Evolutionary conservation across 2,888 invertebrate species (phyloP).

Genomic region (Ernsta delagoae): DNA sequence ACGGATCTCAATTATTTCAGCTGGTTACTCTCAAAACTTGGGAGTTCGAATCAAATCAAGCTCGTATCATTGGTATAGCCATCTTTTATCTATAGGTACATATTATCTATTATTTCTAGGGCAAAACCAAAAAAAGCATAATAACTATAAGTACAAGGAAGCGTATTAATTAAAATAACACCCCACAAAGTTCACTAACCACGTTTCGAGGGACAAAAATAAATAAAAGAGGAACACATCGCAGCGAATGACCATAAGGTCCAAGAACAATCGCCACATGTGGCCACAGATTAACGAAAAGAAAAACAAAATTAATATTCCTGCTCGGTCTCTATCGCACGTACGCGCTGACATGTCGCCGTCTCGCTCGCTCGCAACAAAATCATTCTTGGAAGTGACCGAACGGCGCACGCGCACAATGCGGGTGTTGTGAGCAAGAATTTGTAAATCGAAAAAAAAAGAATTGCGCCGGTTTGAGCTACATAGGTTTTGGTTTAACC

Average conservation of each 20-base stretch:
- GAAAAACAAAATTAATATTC: constrained; percentile 78
- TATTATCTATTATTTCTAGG: too few species aligned
- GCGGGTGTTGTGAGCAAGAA: constrained; percentile 80
- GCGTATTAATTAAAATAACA: constrained; percentile 80
- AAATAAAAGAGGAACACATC: constrained; percentile 49
- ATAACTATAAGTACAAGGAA: too few species aligned
- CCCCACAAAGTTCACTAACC: constrained; percentile 71
- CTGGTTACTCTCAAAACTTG: too few species aligned
- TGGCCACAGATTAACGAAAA: constrained; percentile 81
- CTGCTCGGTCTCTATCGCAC: constrained; percentile 51
- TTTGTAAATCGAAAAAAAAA: constrained; percentile 70
- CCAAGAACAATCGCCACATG: constrained; percentile 83
- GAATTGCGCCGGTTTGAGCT: constrained; percentile 62
- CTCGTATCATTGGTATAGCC: too few species aligned
- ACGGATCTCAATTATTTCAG: too few species aligned
- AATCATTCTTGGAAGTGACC: constrained; percentile 81
- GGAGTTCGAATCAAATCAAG: too few species aligned
- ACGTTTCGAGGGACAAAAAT: constrained; percentile 53
- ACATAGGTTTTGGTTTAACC: constrained; percentile 63
- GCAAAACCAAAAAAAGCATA: too few species aligned
- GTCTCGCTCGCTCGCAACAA: constrained; percentile 65
- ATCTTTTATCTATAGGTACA: too few species aligned
- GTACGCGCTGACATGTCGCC: constrained; percentile 32
- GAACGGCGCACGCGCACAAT: constrained; percentile 77
- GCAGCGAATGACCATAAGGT: constrained; percentile 79